Base-by-base conservation (phyloP, 2,888 invertebrate genomes). In the Resseliella maxima region DNA sequence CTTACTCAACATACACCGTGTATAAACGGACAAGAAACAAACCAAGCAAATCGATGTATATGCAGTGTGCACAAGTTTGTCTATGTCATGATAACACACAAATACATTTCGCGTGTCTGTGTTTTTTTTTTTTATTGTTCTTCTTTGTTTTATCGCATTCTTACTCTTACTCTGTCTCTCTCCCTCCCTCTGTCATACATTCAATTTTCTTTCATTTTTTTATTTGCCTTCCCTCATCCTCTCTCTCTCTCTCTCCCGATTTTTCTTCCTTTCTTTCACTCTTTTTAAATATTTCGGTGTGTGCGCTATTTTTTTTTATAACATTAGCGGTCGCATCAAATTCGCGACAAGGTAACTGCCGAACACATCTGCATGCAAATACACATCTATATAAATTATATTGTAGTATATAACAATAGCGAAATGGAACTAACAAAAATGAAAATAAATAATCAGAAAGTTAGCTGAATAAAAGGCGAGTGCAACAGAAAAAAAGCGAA, bases 311-410 rank as follows among this genome's bases (percentile, higher is more conserved):
- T 18, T 50, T 12, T 18, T 15, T 50, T 18, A 12, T 50, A 21
- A 15, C 35, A 15, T 31, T 72, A 35, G 31, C 72, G 72, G 31
- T 35, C 72, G 72, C 72, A 72, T 72, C n/a, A 72, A 31, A 35
- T 31, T 72, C 72, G 35, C 72, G 72, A 35, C 72, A 72, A 72
- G 72, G 72, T 72, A 72, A 72, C n/a, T 35, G 31, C 72, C n/a
- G 12, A 31, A 72, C 15, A 72, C 72, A 72, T 72, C 35, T 12
- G 72, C 72, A 72, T 72, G 15, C 72, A 72, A 72, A 35, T 35
- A 59, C 24, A 59, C 59, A 2, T 27, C 27, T 24, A 59, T 27
- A n/a, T 50, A 50, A 31, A 35, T 15, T 35, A 35, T 72, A 35
- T 50, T 59, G 59, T 50, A 59, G 2, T 0, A 59, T 24, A 31